Base-by-base conservation (phyloP, 1,140 invertebrate genomes). In the Bombus turneri region DNA sequence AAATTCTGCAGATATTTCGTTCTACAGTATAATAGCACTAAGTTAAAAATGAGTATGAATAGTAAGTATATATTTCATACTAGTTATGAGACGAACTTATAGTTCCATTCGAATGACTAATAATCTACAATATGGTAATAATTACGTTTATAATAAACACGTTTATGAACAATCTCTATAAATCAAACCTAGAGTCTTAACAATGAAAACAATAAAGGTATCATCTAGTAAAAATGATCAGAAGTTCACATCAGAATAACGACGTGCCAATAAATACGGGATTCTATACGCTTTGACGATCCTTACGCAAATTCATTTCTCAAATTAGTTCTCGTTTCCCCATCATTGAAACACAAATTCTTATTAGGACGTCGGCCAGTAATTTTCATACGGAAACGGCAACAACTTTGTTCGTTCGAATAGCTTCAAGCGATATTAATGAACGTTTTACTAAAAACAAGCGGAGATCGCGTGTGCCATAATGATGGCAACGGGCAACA, bases 391-490 rank as follows among this genome's bases (percentile, higher is more conserved):
- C 31, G 31, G 34, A 53, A 28, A 62, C 9, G 8, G 9, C 34
- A 18, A 4, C 6, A 31, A 47, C 37, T 41, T 9, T 78, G 15
- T 43, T 28, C 59, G 53, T 41, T 47, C 39, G 78, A 59, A 31
- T 41, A 59, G 28, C 31, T 31, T 59, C 47, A 71, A 59, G 37
- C 79, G 34, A 81, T 74, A 74, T 22, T 64, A 74, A 82, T 47
- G 71, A 82, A 66, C 22, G 22, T 64, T 82, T 66, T 53, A 59
- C 37, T 28, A 75, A 75, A 75, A 75, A 74, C 39, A 64, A n/a
- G 9, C 47, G 31, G 41, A 15, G n/a, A 28, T 43, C 34, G 28
- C 37, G n/a, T 10, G 0, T 2, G n/a, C 62, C 71, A 22, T 64
- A 82, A 66, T 64, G 25, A 39, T 41, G n/a, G 6, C 22, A 22